Evolutionary conservation across 1,140 invertebrate species (phyloP), one percentile per base, ranked within the genome.

Genomic region (Drosophila neocordata): DNA sequence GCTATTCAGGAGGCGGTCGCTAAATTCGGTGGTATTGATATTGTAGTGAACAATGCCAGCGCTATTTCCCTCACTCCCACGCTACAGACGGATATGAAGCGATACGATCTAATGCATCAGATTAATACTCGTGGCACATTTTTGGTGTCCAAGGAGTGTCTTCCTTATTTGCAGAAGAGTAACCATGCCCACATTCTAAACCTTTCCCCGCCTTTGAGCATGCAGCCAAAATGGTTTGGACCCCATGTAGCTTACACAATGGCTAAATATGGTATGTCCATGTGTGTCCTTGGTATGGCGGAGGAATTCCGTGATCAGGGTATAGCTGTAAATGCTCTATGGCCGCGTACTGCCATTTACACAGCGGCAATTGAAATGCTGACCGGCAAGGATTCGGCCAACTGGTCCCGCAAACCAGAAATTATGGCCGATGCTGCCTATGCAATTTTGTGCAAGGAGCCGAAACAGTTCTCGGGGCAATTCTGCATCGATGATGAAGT

Each of bases 261-360:
- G 95, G 97, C 98, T 1, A 99, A 99, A 88, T 99, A 98, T 91
- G 98, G 98, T 15, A 99, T 99, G 99, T 99, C 97, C 0, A 97
- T 99, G 97, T 99, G 98, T 92, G 97, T 97, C 1, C 92, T 99
- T 11, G 98, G 99, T 38, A 99, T 99, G 97, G 93, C 97, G 41
- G 97, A 96, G 74, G 99, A 99, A 93, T 96, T 99, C 71, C 95
- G 94, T 79, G 92, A 93, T 7, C 93, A 95, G 64, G 95, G 95
- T 56, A 96, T 99, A 75, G 98, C 96, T 41, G 98, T 99, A 0
- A 99, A 99, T 93, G 97, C 98, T 3, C 92, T 99, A 0, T 99
- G 99, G 99, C 98, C 98, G 1, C 95, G 94, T 91, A 99, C 98
- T 89, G 98, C 96, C 7, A 99, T 99, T 88, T 94, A 95, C 65